Base-by-base conservation (phyloP, 2,888 invertebrate species). In the Melikaiella ostensackeni region DNA sequence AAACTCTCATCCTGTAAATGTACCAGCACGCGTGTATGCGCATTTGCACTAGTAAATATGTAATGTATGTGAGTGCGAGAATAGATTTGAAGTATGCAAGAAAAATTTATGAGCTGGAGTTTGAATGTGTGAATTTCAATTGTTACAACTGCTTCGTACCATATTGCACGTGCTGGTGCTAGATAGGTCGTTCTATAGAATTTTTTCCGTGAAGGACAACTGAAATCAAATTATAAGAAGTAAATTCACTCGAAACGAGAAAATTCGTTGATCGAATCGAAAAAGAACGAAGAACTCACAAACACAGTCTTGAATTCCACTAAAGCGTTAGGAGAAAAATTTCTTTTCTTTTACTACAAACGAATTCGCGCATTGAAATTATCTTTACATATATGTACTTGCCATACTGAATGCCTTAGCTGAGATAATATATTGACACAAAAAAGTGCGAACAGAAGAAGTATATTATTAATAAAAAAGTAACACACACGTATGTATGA, bases 331-430 rank as follows among this genome's bases (percentile, higher is more conserved):
- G 75, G 50, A 13, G 55, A 46, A 63, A 16, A 55, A 30, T 75
- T 78, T 62, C 38, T n/a, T 70, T 75, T 46, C 50, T 75, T 74
- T 79, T 62, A 42, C 62, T 66, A 75, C 62, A 33, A 75, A 59
- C 50, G n/a, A 70, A 70, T 70, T 70, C 33, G 21, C 50, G 70
- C 70, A 70, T 70, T 50, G 50, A 33, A 70, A 70, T 70, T 70
- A 50, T 70, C 70, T 70, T 70, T 70, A 70, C 33, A 70, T 70
- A 70, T 70, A 88, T 86, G 88, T 88, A 90, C 88, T 90, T 89
- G 89, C 90, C 90, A 90, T 90, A 87, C 89, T 84, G 87, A 90
- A 90, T 90, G 90, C 90, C 89, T 90, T 90, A 90, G 90, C 86
- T 86, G 88, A 87, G 79, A 85, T 85, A 84, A 86, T 82, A 85